phyloP scores from a whole-genome alignment of 2,113 vertebrate genomes.

The Centrocercus urophasianus region DNA sequence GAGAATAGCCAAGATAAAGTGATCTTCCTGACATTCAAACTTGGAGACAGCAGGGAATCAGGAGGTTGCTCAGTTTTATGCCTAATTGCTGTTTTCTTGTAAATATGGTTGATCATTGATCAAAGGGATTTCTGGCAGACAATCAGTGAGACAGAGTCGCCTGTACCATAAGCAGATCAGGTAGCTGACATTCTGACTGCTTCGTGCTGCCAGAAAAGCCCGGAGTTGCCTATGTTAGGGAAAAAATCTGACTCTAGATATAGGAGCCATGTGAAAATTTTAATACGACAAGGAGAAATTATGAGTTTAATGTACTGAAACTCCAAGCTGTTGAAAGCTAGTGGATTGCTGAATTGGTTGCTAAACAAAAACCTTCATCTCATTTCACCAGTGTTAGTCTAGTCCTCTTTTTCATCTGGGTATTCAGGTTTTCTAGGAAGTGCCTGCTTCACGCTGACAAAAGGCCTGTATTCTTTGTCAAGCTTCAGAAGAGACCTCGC shows the following conservation, averaged over 20 bases:
- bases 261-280: not conserved
- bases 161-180: not conserved
- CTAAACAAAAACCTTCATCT: constrained; percentile 54
- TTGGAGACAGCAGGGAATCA: not conserved
- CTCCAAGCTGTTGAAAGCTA: constrained; percentile 34
- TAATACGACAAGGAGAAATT: constrained; percentile 59
- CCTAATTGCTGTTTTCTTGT: not conserved
- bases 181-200: constrained; percentile 35
- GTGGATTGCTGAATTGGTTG: constrained; percentile 16
- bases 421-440: constrained; percentile 22
- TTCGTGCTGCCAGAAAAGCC: constrained; percentile 41
- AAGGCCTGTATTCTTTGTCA: not conserved
- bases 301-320: constrained; percentile 54
- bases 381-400: not conserved
- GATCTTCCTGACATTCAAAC: not conserved
- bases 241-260: constrained; percentile 34
- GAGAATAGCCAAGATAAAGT: not conserved
- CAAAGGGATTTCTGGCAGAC: not conserved
- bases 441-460: constrained; percentile 12
- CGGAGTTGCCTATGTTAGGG: constrained; percentile 50
- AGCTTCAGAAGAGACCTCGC: constrained; percentile 27
- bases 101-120: not conserved
- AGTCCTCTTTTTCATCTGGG: not conserved
- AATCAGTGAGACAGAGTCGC: not conserved
- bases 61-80: not conserved